Base-by-base conservation (phyloP, 1,140 invertebrate species). In the Drosophila pandora region DNA sequence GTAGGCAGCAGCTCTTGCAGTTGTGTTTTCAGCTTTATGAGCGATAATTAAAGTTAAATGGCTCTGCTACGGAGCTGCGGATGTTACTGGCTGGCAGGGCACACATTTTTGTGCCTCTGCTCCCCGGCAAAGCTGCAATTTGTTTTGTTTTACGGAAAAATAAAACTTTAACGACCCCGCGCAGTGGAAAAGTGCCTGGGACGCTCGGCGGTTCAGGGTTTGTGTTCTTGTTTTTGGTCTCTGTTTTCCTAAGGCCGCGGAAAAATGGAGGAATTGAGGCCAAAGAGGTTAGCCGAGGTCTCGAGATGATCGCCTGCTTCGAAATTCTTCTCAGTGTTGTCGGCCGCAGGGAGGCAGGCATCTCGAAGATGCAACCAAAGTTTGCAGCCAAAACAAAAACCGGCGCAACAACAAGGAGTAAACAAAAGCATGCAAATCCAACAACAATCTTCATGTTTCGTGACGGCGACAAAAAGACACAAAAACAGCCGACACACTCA, bases 11-110 rank as follows among this genome's bases (percentile, higher is more conserved):
- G 9, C 50, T 65, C 34, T 54, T 61, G 50, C 63, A 53, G 13
- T 75, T 57, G 41, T 54, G 55, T 64, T 49, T 67, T 60, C 53
- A 54, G 49, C 55, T 81, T 81, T 72, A 82, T 81, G 79, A 72
- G 62, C 72, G 55, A 85, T 85, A 83, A 83, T 83, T 83, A 83
- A 85, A 85, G 64, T 76, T 83, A 80, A 84, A 84, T 84, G 77
- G 17, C 48, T 45, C 23, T 17, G 63, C 63, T 52, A 13, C 37
- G 59, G 56, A 41, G 55, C 76, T 71, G 70, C 48, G 52, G 55
- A 78, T 67, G 55, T 52, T 50, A 47, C 39, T 41, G 23, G 68
- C 77, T 39, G 43, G 34, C 53, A 43, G 13, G 13, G 54, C 53
- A 50, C 17, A 53, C 50, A 69, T 52, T 50, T 53, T 28, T 28